Evolutionary conservation across 2,888 invertebrate species (phyloP).

Genomic region (Acronicta leporina): DNA sequence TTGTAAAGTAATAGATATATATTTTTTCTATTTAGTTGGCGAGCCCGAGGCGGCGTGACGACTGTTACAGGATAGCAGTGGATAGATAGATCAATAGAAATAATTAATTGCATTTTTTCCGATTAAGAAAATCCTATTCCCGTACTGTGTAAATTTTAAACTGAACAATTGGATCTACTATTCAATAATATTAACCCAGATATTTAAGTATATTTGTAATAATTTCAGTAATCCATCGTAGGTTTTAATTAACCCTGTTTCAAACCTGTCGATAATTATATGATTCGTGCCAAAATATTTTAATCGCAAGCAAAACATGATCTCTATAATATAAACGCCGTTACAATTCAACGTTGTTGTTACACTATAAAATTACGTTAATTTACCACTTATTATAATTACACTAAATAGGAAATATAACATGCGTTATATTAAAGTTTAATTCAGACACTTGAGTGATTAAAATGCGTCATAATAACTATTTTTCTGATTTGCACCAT

Average conservation of each 20-base stretch:
- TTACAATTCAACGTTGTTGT: conserved; percentile 21
- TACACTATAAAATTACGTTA: conserved; percentile 34
- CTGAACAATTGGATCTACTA: no score
- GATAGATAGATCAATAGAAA: conserved; percentile 48
- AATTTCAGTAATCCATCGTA: no score
- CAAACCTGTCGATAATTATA: conserved; percentile 41
- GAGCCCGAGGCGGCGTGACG: conserved; percentile 40
- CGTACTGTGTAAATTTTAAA: conserved; percentile 11
- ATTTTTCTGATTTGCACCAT: not conserved
- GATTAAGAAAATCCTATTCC: conserved; percentile 1
- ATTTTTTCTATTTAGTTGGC: conserved; percentile 78
- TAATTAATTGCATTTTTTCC: conserved; percentile 38
- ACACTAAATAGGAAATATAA: conserved; percentile 9
- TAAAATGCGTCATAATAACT: not conserved
- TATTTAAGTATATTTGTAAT: no score
- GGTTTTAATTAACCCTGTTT: conserved; percentile 8
- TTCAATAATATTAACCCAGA: no score
- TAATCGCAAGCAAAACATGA: conserved; percentile 47
- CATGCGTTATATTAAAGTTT: conserved; percentile 21
- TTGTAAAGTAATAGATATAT: conserved; percentile 76
- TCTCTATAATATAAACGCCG: conserved; percentile 47
- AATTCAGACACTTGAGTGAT: conserved; percentile 13
- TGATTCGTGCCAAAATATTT: conserved; percentile 55
- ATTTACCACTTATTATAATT: conserved; percentile 37
- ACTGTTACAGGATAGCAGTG: conserved; percentile 29